A percentile compares a stretch with the other conserved stretches of the same genome.
Conservation (phyloP, 1,140 invertebrate species). For the Drosophila trapezifrons region DNA sequence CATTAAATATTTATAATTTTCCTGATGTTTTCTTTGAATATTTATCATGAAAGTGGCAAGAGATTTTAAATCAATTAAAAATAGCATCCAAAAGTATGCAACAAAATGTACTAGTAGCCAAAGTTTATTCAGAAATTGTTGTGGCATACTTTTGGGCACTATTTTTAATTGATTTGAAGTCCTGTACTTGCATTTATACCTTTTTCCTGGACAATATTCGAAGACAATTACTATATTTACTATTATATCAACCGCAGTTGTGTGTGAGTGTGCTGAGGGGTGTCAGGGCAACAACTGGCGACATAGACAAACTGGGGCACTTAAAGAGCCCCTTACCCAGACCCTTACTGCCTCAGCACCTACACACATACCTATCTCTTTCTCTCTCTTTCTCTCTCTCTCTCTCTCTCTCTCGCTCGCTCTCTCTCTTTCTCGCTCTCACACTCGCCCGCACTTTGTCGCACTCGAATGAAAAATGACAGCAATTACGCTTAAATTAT, state of each 20-base stretch:
- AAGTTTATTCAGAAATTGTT: too few relatives aligned
- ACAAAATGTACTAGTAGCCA: neutral
- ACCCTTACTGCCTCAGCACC: neutral
- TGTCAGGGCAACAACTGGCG: slow-evolving; percentile 48
- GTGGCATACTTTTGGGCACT: too few relatives aligned
- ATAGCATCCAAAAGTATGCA: neutral
- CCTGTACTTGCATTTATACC: neutral
- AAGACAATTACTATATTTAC: slow-evolving; percentile 7
- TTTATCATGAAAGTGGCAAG: neutral
- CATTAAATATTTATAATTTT: too few relatives aligned
- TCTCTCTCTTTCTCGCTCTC: neutral
- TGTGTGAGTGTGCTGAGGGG: slow-evolving; percentile 3
- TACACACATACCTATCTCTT: neutral
- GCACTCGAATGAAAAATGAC: slow-evolving; percentile 81
- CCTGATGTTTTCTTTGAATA: neutral
- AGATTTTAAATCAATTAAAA: neutral
- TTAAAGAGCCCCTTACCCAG: slow-evolving; percentile 16
- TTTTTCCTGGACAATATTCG: neutral
- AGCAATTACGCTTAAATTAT: slow-evolving; percentile 84
- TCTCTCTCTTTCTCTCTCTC: too few relatives aligned
- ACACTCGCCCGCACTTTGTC: slow-evolving; percentile 26
- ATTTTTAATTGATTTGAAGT: too few relatives aligned
- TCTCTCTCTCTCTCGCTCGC: too few relatives aligned
- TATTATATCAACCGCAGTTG: slow-evolving; percentile 12
- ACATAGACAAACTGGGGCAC: slow-evolving; percentile 71